Conservation (phyloP, 2,113 vertebrate genomes). For the Ameiurus melas region DNA sequence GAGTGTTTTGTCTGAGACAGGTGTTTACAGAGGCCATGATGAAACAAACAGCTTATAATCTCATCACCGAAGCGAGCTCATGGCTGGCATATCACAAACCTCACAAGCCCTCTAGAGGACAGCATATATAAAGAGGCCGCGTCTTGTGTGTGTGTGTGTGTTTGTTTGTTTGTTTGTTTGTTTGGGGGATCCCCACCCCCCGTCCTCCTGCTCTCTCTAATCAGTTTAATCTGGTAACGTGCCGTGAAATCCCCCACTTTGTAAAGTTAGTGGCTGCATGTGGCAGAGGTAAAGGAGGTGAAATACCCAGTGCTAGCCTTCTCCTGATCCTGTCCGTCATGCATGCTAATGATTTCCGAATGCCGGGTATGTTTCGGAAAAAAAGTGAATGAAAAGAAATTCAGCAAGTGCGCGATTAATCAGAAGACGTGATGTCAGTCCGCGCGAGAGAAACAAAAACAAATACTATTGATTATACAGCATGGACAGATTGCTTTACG, state of each 20-base stretch:
- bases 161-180: not conserved
- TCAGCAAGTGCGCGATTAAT: constrained; percentile 4
- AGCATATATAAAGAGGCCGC: not conserved
- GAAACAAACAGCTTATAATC: constrained; percentile 43
- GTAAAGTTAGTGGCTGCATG: constrained; percentile 43
- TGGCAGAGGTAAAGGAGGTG: constrained; percentile 30
- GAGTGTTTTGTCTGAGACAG: constrained; percentile 47
- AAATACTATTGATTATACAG: constrained; percentile 5
- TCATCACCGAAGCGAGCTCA: constrained; percentile 26
- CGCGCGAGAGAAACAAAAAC: constrained; percentile 23
- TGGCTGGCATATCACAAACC: constrained; percentile 24
- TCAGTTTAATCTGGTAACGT: constrained; percentile 46
- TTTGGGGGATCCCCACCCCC: too few relatives aligned
- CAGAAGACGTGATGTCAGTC: constrained; percentile 24
- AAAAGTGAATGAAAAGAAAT: constrained; percentile 30
- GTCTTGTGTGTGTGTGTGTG: not conserved
- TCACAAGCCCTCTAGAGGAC: constrained; percentile 56
- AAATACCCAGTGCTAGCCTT: not conserved
- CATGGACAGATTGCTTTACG: not conserved
- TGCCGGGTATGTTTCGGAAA: constrained; percentile 30
- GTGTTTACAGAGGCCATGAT: constrained; percentile 44
- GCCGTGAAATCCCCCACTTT: constrained; percentile 42
- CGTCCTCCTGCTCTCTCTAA: constrained; percentile 5
- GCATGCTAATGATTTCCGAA: constrained; percentile 27
- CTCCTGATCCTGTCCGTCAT: not conserved